phyloP scores from a whole-genome alignment of 2,113 vertebrate genomes.

The Rhineura floridana region DNA sequence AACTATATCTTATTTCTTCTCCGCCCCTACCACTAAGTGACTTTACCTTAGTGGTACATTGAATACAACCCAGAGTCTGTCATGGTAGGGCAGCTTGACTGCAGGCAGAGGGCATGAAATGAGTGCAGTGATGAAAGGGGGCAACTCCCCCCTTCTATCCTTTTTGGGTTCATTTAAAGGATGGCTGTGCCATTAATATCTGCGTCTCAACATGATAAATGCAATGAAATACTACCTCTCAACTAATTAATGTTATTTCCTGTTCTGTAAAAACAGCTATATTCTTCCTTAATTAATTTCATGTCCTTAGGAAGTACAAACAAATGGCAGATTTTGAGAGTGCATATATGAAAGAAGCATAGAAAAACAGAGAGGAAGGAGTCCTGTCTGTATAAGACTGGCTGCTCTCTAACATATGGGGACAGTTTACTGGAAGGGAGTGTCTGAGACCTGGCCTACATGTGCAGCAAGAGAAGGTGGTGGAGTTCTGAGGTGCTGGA shows the following conservation, averaged over 20 bases:
- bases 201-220: background rate
- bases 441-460: background rate
- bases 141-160: too few relatives aligned
- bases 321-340: slow-evolving; percentile 18
- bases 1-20: too few relatives aligned
- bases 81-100: background rate
- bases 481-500: background rate
- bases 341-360: background rate
- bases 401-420: background rate
- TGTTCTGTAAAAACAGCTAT: background rate
- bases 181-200: background rate
- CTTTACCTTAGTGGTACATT: too few relatives aligned
- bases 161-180: background rate
- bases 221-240: slow-evolving; percentile 5
- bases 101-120: background rate
- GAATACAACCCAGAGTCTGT: too few relatives aligned
- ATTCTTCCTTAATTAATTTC: background rate
- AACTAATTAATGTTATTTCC: background rate
- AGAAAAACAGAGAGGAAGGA: background rate
- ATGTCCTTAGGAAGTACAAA: slow-evolving; percentile 2
- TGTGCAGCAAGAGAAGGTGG: background rate
- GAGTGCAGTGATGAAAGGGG: too few relatives aligned
- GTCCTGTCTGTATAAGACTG: too few relatives aligned
- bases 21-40: too few relatives aligned
- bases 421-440: background rate